Conservation (phyloP, 2,888 invertebrate species). For the Rhodophaea formosa region DNA sequence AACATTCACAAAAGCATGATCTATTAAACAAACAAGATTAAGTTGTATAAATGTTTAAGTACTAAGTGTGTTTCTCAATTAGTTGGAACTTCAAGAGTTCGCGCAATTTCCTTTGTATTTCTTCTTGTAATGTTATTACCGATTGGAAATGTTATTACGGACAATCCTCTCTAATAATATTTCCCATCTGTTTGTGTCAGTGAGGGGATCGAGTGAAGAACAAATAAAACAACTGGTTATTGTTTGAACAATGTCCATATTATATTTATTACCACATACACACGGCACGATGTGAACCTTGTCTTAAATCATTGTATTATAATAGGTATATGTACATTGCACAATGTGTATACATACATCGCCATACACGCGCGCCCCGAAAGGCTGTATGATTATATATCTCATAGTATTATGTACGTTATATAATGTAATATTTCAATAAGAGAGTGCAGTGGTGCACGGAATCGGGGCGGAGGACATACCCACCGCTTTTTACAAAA, state of each 20-base stretch:
- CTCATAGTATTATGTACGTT: conserved; percentile 81
- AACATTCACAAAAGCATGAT: neutral
- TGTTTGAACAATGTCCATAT: conserved; percentile 94
- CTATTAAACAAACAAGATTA: neutral
- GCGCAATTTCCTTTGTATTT: neutral
- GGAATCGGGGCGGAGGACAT: conserved; percentile 77
- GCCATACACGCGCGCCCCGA: conserved; percentile 85
- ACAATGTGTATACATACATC: conserved; percentile 86
- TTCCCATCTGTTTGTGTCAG: conserved; percentile 7
- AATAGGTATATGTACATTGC: conserved; percentile 88
- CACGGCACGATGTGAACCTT: conserved; percentile 95
- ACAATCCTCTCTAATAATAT: conserved; percentile 6
- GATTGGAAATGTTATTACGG: conserved; percentile 3
- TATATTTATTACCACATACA: conserved; percentile 94
- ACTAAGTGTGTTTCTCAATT: neutral
- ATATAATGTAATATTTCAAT: conserved; percentile 82
- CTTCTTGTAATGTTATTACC: neutral
- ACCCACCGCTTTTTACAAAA: conserved; percentile 80
- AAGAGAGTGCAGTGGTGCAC: conserved; percentile 83
- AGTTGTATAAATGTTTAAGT: neutral
- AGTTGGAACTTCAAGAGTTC: neutral
- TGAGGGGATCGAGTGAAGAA: conserved; percentile 18
- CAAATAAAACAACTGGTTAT: conserved; percentile 80
- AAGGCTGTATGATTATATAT: conserved; percentile 81
- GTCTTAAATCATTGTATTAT: conserved; percentile 89